Percentiles rank a stretch among this genome's conserved stretches.
Evolutionary conservation across 2,113 vertebrate genomes (phyloP).

Genomic region (Emydocephalus ijimae): DNA sequence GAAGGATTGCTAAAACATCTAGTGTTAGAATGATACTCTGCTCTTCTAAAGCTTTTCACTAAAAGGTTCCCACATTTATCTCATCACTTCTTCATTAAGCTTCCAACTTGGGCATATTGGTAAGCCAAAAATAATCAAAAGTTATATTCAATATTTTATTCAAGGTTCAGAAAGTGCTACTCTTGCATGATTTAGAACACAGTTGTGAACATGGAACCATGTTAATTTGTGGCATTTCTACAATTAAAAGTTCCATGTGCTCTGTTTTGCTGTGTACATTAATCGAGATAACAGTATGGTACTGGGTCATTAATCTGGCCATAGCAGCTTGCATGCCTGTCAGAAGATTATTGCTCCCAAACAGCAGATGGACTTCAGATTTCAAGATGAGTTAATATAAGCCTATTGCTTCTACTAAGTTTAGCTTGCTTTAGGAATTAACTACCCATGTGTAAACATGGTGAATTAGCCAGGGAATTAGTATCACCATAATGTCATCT

Average conservation of each 20-base stretch:
- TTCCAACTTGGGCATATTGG: not conserved
- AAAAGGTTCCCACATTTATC: not conserved
- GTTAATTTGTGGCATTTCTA: not conserved
- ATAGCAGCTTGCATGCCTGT: not conserved
- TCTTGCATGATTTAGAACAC: conserved; percentile 1
- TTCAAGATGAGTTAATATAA: not conserved
- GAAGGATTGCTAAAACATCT: not conserved
- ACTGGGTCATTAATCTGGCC: not conserved
- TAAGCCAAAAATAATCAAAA: not conserved
- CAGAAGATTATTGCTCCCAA: not conserved
- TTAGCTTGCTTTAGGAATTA: not conserved
- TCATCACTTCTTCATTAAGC: not conserved
- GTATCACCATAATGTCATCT: not conserved
- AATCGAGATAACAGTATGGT: not conserved
- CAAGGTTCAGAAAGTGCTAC: not conserved
- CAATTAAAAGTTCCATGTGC: not conserved
- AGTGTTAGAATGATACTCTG: not conserved
- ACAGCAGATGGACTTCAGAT: not conserved
- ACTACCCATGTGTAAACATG: not conserved
- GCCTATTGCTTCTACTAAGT: not conserved
- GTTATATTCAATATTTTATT: not conserved
- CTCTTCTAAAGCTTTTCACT: not conserved
- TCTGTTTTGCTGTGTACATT: not conserved
- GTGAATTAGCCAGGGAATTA: not conserved
- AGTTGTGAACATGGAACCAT: not conserved